Evolutionary conservation across 2,888 invertebrate species (phyloP), one percentile per base, ranked within the genome.

Genomic region (Caenorhabditis sp.): DNA sequence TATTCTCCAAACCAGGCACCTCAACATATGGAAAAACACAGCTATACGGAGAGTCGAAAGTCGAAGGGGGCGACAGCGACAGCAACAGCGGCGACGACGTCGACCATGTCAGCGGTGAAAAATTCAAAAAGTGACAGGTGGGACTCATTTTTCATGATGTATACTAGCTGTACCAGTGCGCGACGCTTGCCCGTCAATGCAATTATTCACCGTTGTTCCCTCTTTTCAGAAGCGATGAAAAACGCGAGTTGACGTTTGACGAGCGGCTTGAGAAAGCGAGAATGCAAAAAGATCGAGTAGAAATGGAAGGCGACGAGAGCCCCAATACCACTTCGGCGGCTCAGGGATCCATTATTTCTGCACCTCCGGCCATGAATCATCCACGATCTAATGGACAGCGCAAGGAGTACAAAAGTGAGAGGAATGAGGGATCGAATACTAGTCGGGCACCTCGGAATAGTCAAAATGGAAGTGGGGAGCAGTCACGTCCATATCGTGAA

Each of bases 211-310:
- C 6, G 9, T 35, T 2, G 9, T 47, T 28, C n/a, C 9, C 37
- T 28, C 20, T 47, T 68, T 70, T 26, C 40, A 71, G 67, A 35
- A 47, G 24, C 44, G 82, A 82, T 1, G 86, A 79, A 11, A 64
- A 77, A 20, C 62, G 82, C 24, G 84, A 85, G 37, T 79, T 88
- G 37, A 85, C 87, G 13, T 88, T 86, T 83, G 86, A 88, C 62
- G 87, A 86, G 62, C 60, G 87, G 6, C 44, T 88, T 35, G 69
- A 82, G 61, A 86, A 85, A 61, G 87, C 85, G 4, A 37, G 77
- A 18, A 83, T 82, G 64, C 84, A 85, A 40, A 84, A 84, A 47
- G 83, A 71, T 32, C 72, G 86, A 28, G 84, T 82, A 5, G 86
- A 86, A 51, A 78, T 74, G 13, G 58, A 77, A 5, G 51, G 77